phyloP scores from a whole-genome alignment of 1,140 invertebrate species.

The Caerostris darwini region DNA sequence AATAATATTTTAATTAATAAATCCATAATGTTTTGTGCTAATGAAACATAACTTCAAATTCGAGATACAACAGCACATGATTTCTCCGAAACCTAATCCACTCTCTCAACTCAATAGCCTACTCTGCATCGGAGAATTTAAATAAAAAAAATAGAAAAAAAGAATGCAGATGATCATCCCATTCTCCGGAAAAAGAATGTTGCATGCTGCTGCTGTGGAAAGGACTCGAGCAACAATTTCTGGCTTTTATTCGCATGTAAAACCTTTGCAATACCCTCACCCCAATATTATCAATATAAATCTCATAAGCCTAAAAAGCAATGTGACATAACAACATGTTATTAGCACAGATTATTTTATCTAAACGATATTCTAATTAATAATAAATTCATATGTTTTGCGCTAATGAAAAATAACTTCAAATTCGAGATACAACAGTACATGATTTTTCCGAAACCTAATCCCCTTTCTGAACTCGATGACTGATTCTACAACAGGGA shows the following conservation, averaged over 20 bases:
- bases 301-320: too few species aligned
- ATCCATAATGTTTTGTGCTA: not conserved
- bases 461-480: too few species aligned
- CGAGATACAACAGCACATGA: not conserved
- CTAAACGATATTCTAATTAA: too few species aligned
- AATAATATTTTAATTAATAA: too few species aligned
- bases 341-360: too few species aligned
- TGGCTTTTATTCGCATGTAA: constrained; percentile 6
- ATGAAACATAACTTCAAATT: not conserved
- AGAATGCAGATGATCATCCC: constrained; percentile 20
- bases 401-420: too few species aligned
- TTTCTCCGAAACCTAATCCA: not conserved
- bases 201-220: not conserved
- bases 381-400: too few species aligned
- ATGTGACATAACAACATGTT: too few species aligned
- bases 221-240: constrained; percentile 32
- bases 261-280: not conserved
- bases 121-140: not conserved
- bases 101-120: not conserved
- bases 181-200: constrained; percentile 40
- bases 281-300: too few species aligned
- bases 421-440: too few species aligned
- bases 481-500: too few species aligned
- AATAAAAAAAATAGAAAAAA: not conserved
- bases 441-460: too few species aligned